These are phyloP conservation scores for Drosophila sp. DNA, from an alignment of 1,140 invertebrate species.

Conservation along the genomic window DNA sequence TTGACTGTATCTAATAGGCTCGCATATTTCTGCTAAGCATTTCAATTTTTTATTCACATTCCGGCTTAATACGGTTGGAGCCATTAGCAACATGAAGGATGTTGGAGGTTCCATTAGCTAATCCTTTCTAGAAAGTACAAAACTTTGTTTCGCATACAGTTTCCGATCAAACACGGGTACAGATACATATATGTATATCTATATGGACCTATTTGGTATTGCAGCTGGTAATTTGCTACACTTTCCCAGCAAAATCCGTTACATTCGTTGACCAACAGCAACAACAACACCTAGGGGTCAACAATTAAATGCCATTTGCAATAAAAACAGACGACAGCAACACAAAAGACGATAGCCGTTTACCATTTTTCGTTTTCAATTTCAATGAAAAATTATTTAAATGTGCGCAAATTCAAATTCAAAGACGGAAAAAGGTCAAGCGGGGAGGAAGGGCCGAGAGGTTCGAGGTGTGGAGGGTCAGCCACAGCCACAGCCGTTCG, in stretches of 20 bases:
- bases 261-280: constrained; percentile 38
- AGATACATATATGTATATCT: constrained; percentile 15
- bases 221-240: constrained; percentile 31
- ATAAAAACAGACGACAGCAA: constrained; percentile 57
- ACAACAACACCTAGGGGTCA: constrained; percentile 53
- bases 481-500: constrained; percentile 42
- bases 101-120: constrained; percentile 49
- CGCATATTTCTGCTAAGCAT: constrained; percentile 71
- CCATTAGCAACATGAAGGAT: constrained; percentile 69
- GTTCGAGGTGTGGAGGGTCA: constrained; percentile 45
- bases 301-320: constrained; percentile 77
- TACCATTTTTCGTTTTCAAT: constrained; percentile 10
- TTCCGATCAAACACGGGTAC: constrained; percentile 8
- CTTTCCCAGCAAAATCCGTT: constrained; percentile 55
- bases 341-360: constrained; percentile 38
- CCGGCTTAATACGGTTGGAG: constrained; percentile 49
- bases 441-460: constrained; percentile 16
- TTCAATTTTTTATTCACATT: constrained; percentile 76
- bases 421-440: constrained; percentile 74
- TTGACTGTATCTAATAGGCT: constrained; percentile 69
- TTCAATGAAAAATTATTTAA: constrained; percentile 77
- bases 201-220: not conserved
- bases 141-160: too few relatives aligned
- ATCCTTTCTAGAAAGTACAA: constrained; percentile 40
- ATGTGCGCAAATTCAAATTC: constrained; percentile 49